phyloP scores from a whole-genome alignment of 2,888 invertebrate genomes.

The Chaitophorus viminalis region DNA sequence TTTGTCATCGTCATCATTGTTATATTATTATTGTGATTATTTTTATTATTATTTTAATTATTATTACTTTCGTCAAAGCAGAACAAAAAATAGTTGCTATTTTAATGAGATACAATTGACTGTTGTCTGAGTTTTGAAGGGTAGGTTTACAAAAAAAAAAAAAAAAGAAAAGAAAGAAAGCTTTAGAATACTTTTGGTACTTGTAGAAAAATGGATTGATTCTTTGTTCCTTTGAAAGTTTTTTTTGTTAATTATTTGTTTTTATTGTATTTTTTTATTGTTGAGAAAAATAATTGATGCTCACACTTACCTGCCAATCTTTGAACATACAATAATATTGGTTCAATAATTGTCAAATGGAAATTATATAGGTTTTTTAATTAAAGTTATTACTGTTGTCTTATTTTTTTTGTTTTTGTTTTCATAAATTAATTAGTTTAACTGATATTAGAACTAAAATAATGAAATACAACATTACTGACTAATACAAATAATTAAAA shows the following conservation, averaged over 20 bases:
- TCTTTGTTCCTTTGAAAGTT: neutral
- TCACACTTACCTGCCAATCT: neutral
- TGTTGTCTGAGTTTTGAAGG: neutral
- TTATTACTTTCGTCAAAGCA: neutral
- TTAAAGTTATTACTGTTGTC: neutral
- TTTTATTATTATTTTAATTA: slow-evolving; percentile 21
- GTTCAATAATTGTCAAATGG: neutral
- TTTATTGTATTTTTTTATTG: neutral
- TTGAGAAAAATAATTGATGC: neutral
- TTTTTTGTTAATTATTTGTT: slow-evolving; percentile 25
- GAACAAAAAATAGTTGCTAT: neutral
- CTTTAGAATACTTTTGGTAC: neutral
- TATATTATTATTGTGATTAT: neutral
- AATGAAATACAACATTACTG: too few relatives aligned
- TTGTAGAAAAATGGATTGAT: neutral
- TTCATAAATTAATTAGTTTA: too few relatives aligned
- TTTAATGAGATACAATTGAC: slow-evolving; percentile 4
- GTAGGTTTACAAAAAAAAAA: neutral
- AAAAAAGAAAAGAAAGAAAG: slow-evolving; percentile 15
- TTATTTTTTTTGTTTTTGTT: too few relatives aligned
- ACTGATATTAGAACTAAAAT: too few relatives aligned
- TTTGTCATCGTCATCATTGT: too few relatives aligned
- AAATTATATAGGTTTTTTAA: neutral
- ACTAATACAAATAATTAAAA: too few relatives aligned
- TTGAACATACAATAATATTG: neutral